A percentile compares a stretch with the other conserved stretches of the same genome.
phyloP scores from a whole-genome alignment of 2,888 invertebrate genomes.

The Dryobota labecula region DNA sequence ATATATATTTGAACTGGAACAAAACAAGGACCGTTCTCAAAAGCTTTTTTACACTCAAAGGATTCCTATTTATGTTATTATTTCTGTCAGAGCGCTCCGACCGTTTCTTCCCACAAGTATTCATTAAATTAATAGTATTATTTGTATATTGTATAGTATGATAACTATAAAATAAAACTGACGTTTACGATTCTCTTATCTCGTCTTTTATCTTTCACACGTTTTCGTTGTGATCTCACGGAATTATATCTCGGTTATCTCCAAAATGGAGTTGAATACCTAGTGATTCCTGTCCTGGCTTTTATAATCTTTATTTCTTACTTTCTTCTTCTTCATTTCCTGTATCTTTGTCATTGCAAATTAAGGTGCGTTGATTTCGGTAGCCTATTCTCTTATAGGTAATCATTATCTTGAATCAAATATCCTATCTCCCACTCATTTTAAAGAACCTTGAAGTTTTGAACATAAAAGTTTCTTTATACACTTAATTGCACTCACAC shows the following conservation, averaged over 20 bases:
- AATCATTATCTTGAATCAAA: not conserved
- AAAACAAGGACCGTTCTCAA: not conserved
- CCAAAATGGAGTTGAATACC: slow-evolving; percentile 33
- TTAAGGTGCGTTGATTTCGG: not conserved
- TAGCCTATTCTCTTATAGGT: not conserved
- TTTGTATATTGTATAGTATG: slow-evolving; percentile 5
- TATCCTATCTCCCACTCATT: not conserved
- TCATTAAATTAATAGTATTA: slow-evolving; percentile 3
- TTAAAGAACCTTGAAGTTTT: not conserved
- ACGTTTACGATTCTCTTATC: slow-evolving; percentile 36
- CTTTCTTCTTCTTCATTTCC: slow-evolving; percentile 4
- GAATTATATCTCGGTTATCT: slow-evolving; percentile 45
- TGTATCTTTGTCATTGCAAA: not conserved
- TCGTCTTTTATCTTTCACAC: slow-evolving; percentile 38
- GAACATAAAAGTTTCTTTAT: not conserved
- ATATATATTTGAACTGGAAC: no score
- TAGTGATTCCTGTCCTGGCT: slow-evolving; percentile 7
- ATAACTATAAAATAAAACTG: slow-evolving; percentile 18
- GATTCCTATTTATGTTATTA: slow-evolving; percentile 8
- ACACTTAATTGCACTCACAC: not conserved
- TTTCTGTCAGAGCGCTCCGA: not conserved
- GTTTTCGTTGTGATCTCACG: slow-evolving; percentile 39
- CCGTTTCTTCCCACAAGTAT: not conserved
- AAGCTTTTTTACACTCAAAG: not conserved
- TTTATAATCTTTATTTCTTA: not conserved